Conservation (phyloP, 2,888 invertebrate genomes). For the Malthinus flaveolus region DNA sequence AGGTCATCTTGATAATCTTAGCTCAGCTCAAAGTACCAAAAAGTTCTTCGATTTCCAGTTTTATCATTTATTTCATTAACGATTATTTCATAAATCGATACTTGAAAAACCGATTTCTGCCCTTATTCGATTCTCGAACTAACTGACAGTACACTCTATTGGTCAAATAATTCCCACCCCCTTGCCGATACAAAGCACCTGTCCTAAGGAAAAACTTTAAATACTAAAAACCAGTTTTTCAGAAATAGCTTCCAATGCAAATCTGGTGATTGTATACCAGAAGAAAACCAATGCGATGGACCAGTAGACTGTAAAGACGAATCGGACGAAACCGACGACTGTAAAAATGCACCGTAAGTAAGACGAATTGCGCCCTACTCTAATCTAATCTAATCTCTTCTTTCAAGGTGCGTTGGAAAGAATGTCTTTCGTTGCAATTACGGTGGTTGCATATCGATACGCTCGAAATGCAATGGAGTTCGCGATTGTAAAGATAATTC, state of each 20-base stretch:
- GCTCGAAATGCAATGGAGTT: constrained; percentile 50
- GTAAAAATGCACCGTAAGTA: constrained; percentile 19
- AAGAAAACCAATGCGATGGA: constrained; percentile 55
- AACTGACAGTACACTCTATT: too few relatives aligned
- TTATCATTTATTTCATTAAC: too few relatives aligned
- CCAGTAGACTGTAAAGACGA: constrained; percentile 52
- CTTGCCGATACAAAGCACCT: too few relatives aligned
- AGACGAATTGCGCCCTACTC: background rate
- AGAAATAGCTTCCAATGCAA: constrained; percentile 39
- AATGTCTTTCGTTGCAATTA: constrained; percentile 57
- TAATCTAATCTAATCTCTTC: background rate
- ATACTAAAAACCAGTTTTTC: too few relatives aligned
- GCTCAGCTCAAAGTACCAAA: too few relatives aligned
- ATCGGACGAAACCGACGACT: constrained; percentile 19
- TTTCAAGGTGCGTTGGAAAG: constrained; percentile 49
- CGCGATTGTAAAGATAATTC: constrained; percentile 56
- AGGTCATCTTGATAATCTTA: too few relatives aligned
- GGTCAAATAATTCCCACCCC: too few relatives aligned
- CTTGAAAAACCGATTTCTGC: too few relatives aligned
- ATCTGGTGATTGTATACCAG: constrained; percentile 52
- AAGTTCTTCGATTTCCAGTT: too few relatives aligned
- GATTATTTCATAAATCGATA: too few relatives aligned
- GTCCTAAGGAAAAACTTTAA: too few relatives aligned
- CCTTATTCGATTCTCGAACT: too few relatives aligned
- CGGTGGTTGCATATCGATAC: constrained; percentile 57